A percentile compares a stretch with the other conserved stretches of the same genome.
Evolutionary conservation across 1,140 invertebrate genomes (phyloP).

Genomic region (Papilio helenus): DNA sequence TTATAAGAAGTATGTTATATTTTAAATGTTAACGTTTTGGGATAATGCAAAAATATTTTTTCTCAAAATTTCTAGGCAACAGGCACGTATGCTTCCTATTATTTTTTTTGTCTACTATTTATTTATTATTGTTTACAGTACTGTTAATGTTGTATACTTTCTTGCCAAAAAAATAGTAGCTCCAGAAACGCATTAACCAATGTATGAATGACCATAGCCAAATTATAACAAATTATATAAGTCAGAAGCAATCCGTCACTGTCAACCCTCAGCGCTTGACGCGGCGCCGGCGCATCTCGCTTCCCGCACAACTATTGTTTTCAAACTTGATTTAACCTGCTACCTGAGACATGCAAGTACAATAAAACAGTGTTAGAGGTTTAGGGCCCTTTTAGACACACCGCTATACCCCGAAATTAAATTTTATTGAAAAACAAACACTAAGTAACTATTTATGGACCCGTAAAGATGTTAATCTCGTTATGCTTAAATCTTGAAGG

Average conservation of each 20-base stretch:
- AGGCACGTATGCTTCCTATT: too few relatives aligned
- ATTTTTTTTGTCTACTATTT: too few relatives aligned
- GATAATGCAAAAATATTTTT: too few relatives aligned
- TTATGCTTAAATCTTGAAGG: not conserved
- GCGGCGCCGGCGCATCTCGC: constrained; percentile 41
- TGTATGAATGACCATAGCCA: not conserved
- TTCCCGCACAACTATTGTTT: constrained; percentile 39
- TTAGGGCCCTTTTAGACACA: constrained; percentile 5
- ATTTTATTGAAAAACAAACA: not conserved
- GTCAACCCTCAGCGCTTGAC: constrained; percentile 41
- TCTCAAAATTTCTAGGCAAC: too few relatives aligned
- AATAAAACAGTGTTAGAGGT: constrained; percentile 28
- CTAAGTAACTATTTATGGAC: not conserved
- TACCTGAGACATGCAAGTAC: constrained; percentile 12
- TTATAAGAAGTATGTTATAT: too few relatives aligned
- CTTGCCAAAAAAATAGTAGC: not conserved
- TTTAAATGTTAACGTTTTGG: too few relatives aligned
- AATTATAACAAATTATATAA: constrained; percentile 29
- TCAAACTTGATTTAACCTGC: constrained; percentile 39
- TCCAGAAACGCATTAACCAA: not conserved
- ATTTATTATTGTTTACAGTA: not conserved
- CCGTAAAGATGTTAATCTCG: not conserved
- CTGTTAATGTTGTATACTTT: not conserved
- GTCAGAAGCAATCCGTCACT: constrained; percentile 30
- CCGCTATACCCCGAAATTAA: not conserved